phyloP scores from a whole-genome alignment of 2,113 vertebrate genomes.

The Actenoides lindsayi region DNA sequence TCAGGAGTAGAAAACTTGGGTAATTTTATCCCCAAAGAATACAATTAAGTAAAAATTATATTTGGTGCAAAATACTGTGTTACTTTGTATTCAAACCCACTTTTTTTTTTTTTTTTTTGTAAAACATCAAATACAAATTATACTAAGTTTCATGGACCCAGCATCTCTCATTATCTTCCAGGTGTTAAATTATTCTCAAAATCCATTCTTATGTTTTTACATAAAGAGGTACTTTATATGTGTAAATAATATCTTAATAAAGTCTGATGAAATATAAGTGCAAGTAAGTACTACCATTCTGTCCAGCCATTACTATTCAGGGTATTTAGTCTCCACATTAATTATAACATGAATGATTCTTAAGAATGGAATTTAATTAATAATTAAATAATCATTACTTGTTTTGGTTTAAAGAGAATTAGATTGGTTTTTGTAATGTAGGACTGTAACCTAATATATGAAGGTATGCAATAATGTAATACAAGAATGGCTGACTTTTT shows the following conservation, averaged over 20 bases:
- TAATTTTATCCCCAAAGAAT: not conserved
- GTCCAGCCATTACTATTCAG: not conserved
- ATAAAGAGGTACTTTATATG: not conserved
- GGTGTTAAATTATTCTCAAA: not conserved
- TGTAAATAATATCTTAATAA: not conserved
- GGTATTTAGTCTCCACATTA: not conserved
- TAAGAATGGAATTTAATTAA: not conserved
- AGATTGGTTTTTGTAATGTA: not conserved
- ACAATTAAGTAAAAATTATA: not conserved
- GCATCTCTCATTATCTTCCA: not conserved
- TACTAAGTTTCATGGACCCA: not conserved
- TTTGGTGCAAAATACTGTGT: not conserved
- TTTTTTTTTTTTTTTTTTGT: not conserved
- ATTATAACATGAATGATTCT: not conserved
- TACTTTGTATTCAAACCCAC: not conserved
- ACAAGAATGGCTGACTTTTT: not conserved
- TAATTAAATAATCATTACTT: not conserved
- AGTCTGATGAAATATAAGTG: not conserved
- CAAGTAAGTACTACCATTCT: not conserved
- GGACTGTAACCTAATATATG: not conserved
- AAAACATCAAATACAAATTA: not conserved
- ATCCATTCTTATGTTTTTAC: not conserved
- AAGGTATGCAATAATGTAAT: not conserved
- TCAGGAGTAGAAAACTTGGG: not conserved
- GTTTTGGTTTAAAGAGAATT: not conserved